phyloP scores from a whole-genome alignment of 2,888 invertebrate genomes.

The Malthinus seriepunctatus region DNA sequence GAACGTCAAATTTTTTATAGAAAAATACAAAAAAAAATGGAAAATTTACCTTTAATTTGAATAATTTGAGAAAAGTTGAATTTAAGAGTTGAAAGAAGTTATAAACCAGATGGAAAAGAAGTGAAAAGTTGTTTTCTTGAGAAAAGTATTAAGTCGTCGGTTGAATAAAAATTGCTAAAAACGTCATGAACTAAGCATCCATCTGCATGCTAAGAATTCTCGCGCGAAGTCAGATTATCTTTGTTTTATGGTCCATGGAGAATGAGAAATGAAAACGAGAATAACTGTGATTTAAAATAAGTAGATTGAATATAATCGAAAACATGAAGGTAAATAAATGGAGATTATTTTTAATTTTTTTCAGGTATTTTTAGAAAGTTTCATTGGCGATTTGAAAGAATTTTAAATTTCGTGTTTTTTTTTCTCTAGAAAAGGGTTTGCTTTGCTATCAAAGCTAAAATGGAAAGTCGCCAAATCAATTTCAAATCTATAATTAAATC shows the following conservation, averaged over 20 bases:
- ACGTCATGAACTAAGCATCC: constrained; percentile 27
- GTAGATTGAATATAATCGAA: constrained; percentile 20
- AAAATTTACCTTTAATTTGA: too few species aligned
- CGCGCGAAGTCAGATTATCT: constrained; percentile 34
- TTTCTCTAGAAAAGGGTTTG: neutral
- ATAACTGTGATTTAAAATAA: constrained; percentile 23
- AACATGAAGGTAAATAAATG: constrained; percentile 22
- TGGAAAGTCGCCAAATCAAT: constrained; percentile 11
- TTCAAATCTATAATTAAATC: constrained; percentile 14
- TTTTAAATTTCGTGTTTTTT: neutral
- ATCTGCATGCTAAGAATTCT: constrained; percentile 27
- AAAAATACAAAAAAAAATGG: too few species aligned
- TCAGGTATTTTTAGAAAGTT: neutral
- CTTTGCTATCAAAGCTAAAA: neutral
- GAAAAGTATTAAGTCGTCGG: constrained; percentile 30
- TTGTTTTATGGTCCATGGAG: constrained; percentile 33
- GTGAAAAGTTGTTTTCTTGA: constrained; percentile 16
- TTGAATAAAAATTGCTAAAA: constrained; percentile 28
- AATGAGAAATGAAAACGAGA: constrained; percentile 22
- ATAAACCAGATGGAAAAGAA: constrained; percentile 20
- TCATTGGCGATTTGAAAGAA: neutral
- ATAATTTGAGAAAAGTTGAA: neutral
- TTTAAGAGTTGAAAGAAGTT: constrained; percentile 19
- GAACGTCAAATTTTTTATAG: too few species aligned
- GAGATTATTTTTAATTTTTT: constrained; percentile 1